Conservation (phyloP, 1,140 invertebrate species). For the Philotrypesis tridentata region DNA sequence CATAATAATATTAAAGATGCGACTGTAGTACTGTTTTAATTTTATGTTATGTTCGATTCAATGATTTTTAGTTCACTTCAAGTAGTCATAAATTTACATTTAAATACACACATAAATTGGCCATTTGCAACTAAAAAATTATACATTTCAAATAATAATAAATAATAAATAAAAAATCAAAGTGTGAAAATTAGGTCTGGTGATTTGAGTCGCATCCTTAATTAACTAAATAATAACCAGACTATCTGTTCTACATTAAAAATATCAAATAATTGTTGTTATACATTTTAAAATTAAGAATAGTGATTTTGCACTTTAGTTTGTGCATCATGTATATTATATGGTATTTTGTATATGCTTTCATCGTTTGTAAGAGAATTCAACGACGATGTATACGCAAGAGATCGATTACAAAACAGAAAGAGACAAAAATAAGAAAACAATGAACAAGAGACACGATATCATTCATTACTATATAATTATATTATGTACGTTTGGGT, state of each 20-base stretch:
- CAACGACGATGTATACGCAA: constrained; percentile 56
- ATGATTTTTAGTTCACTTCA: constrained; percentile 23
- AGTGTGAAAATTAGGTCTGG: constrained; percentile 53
- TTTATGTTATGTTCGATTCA: constrained; percentile 18
- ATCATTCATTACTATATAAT: constrained; percentile 52
- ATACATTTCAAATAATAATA: constrained; percentile 34
- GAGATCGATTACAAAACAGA: constrained; percentile 68
- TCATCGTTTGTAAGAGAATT: constrained; percentile 39
- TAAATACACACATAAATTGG: constrained; percentile 27
- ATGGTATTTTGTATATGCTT: constrained; percentile 51
- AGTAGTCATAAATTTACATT: constrained; percentile 23
- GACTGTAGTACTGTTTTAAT: constrained; percentile 18
- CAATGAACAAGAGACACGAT: constrained; percentile 55
- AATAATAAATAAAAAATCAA: constrained; percentile 18
- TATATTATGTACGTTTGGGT: constrained; percentile 52
- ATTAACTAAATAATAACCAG: constrained; percentile 67
- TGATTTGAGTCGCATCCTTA: constrained; percentile 65
- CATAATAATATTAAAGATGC: constrained; percentile 43
- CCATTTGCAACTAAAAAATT: constrained; percentile 41
- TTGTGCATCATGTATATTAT: constrained; percentile 52
- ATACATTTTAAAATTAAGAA: constrained; percentile 69
- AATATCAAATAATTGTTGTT: constrained; percentile 69
- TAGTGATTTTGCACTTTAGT: constrained; percentile 54
- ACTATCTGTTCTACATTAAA: constrained; percentile 68
- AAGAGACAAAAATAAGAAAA: constrained; percentile 58